Evolutionary conservation across 2,888 invertebrate genomes (phyloP).

Genomic region (Ophraella communa): DNA sequence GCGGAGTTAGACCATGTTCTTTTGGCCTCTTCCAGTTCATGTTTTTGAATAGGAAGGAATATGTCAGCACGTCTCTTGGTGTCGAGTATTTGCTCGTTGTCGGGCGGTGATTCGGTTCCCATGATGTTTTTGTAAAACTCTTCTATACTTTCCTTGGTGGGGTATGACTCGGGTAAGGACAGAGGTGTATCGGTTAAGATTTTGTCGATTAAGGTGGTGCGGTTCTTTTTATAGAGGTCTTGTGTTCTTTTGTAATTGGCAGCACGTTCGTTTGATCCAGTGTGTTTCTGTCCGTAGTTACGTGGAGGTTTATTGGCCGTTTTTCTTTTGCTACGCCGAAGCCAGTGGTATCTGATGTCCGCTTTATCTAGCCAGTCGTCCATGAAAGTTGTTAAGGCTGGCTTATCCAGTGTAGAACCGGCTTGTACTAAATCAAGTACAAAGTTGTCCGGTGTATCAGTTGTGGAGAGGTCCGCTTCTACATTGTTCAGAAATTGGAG

Average conservation of each 20-base stretch:
- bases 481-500: too few species aligned
- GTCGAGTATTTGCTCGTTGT: background rate
- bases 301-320: too few species aligned
- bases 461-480: too few species aligned
- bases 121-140: background rate
- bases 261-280: background rate
- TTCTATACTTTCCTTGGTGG: background rate
- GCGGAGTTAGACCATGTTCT: slow-evolving; percentile 7
- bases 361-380: too few species aligned
- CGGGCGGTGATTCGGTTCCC: background rate
- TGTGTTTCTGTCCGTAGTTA: too few species aligned
- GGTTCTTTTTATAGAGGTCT: background rate
- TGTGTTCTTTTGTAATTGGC: background rate
- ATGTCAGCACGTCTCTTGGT: background rate
- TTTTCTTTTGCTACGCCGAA: too few species aligned
- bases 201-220: background rate
- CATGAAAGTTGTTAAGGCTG: too few species aligned
- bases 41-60: background rate
- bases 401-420: too few species aligned
- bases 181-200: background rate
- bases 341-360: too few species aligned
- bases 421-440: too few species aligned
- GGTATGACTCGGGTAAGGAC: background rate
- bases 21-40: slow-evolving; percentile 2
- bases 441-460: too few species aligned